Base-by-base conservation (phyloP, 2,888 invertebrate genomes). In the Orthonychiurus folsomi region DNA sequence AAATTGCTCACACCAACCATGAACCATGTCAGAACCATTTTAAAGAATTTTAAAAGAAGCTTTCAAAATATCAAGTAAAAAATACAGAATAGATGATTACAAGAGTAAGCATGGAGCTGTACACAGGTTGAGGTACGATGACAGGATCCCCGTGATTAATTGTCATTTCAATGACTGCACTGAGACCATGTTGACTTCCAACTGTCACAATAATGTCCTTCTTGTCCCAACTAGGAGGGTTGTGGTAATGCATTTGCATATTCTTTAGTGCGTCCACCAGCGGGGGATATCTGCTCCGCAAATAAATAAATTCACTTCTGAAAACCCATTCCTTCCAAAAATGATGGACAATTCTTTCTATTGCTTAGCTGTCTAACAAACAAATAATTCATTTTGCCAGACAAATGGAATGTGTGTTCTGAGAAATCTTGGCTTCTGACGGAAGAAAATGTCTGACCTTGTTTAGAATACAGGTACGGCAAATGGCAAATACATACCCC, bases 171-270 rank as follows among this genome's bases (percentile, higher is more conserved):
- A 88, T 80, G 54, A 85, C 81, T 76, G 86, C 86, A 77, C 85
- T 85, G 64, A 89, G 82, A 3, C 86, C 89, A 75, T 89, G 88
- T 76, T 88, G 89, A 25, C 86, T 84, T 1, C 89, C 90, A 69
- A 84, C 83, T 2, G 87, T 87, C 26, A 89, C 79, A 48, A 87
- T 76, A 1, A 88, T 75, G 15, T 76, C 75, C 9, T 66, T 65
- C 2, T 81, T 78, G 1, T 82, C 77, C 81, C 83, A 80, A 3
- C 81, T 76, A 0, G 87, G 87, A 0, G 87, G 86, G 0, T 82
- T 79, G 74, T 89, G 89, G 15, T 83, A 76, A 56, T 79, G 77
- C 56, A 80, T 76, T 73, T 86, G 86, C 73, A 87, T 82, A 53
- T 82, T 80, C 66, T 83, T 82, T 12, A 89, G 77, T 69, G 82